Evolutionary conservation across 2,113 vertebrate genomes (phyloP).

Genomic region (Tachysurus fulvidraco): DNA sequence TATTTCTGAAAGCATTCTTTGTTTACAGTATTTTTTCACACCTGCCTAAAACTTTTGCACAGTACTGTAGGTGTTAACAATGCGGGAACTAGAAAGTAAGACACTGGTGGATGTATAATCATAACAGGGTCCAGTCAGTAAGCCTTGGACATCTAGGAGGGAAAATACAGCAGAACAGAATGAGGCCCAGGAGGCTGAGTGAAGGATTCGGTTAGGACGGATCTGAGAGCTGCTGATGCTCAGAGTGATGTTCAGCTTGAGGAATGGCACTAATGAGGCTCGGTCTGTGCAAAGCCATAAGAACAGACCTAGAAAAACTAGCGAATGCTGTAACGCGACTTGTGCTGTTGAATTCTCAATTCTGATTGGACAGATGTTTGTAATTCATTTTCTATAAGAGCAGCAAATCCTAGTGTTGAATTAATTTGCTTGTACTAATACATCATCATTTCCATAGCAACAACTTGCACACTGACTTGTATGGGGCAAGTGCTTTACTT

Average conservation of each 20-base stretch:
- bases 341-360: neutral
- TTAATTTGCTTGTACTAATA: neutral
- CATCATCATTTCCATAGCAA: neutral
- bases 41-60: too few species aligned
- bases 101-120: neutral
- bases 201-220: neutral
- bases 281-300: conserved; percentile 35
- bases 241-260: conserved; percentile 35
- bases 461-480: neutral
- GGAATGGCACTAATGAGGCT: conserved; percentile 48
- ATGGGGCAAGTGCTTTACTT: neutral
- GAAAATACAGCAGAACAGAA: neutral
- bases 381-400: neutral
- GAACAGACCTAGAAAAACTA: neutral
- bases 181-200: conserved; percentile 8
- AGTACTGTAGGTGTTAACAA: neutral
- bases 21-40: too few species aligned
- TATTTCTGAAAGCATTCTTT: too few species aligned
- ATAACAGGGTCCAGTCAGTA: neutral
- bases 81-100: neutral
- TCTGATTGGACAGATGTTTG: neutral
- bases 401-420: neutral
- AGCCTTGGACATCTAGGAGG: neutral
- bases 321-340: conserved; percentile 31
- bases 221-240: conserved; percentile 14